Base-by-base conservation (phyloP, 1,140 invertebrate genomes). In the Zaprionus inermis region DNA sequence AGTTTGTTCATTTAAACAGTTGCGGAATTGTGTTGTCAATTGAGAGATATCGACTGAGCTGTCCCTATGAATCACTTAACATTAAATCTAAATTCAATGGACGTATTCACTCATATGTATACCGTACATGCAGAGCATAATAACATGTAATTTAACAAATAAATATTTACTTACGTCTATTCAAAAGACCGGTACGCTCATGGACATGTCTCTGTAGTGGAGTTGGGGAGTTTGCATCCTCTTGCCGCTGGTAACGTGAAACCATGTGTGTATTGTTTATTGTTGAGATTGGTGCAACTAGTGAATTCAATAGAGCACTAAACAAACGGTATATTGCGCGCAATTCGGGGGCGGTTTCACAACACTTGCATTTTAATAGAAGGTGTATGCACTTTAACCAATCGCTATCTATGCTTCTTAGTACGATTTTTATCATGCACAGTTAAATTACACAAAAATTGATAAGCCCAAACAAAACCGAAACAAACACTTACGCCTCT, bases 391-490 rank as follows among this genome's bases (percentile, higher is more conserved):
- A 18, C 16, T 65, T 54, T 44, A 28, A 32, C 20, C 16, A 12
- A n/a, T 20, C 5, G 52, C 28, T 65, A 65, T 44, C 28, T 56
- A 22, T 18, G 5, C 4, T 55, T 46, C n/a, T 34, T 6, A 11
- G 18, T 9, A 32, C 18, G 41, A 18, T 32, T 22, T 22, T 22
- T 20, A 4, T 44, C 32, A 16, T n/a, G 5, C 11, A 16, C 41
- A 32, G 24, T 55, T 30, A n/a, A 60, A 65, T 54, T 51, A 24
- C 16, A 24, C 7, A 65, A 56, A 65, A 70, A 44, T 69, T 69
- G 71, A 73, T 73, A 73, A 73, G 71, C 38, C 11, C 44, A 60
- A 73, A 61, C 41, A 69, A 55, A 65, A 16, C 38, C 52, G 61
- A 56, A 73, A 73, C 65, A 68, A 66, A 46, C 46, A 68, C 49